A percentile compares a stretch with the other conserved stretches of the same genome.
Evolutionary conservation across 2,797 vertebrate species (phyloP).

Genomic region (Lagocephalus sceleratus): DNA sequence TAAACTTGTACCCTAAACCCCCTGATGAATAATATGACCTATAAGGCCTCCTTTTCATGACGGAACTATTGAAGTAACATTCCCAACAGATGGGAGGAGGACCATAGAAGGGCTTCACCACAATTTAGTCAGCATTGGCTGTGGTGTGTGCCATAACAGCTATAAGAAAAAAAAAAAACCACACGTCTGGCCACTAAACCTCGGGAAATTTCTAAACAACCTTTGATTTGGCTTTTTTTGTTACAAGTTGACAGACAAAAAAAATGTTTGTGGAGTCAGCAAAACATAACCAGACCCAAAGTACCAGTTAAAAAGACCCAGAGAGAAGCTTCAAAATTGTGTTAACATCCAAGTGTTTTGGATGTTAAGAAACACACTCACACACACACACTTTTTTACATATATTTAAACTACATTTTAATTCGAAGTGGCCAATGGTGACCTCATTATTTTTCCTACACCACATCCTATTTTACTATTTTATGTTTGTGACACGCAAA

Average conservation of each 20-base stretch:
- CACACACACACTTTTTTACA: too few species aligned
- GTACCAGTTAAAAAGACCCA: not conserved
- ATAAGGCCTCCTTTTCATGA: constrained; percentile 47
- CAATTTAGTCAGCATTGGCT: constrained; percentile 47
- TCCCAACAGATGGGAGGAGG: constrained; percentile 42
- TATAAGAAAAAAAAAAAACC: constrained; percentile 39
- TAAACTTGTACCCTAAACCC: constrained; percentile 45
- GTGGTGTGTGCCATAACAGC: constrained; percentile 42
- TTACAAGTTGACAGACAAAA: constrained; percentile 13
- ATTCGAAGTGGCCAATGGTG: not conserved
- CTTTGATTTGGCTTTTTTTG: constrained; percentile 33
- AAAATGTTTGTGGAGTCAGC: constrained; percentile 8
- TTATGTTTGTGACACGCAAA: not conserved
- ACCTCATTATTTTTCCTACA: not conserved
- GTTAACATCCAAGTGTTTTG: too few species aligned
- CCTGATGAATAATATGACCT: constrained; percentile 45
- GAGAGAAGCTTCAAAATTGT: too few species aligned
- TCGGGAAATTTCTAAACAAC: constrained; percentile 31
- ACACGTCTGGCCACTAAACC: constrained; percentile 24
- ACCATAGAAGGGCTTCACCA: constrained; percentile 46
- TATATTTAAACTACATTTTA: not conserved
- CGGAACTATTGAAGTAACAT: constrained; percentile 42
- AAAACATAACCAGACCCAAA: constrained; percentile 1
- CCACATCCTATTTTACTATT: not conserved
- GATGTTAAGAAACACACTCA: too few species aligned